Percentiles rank a stretch among this genome's conserved stretches.
Conservation (phyloP, 37 sponge, comb jelly and placozoan species). For the Corticium candelabrum region DNA sequence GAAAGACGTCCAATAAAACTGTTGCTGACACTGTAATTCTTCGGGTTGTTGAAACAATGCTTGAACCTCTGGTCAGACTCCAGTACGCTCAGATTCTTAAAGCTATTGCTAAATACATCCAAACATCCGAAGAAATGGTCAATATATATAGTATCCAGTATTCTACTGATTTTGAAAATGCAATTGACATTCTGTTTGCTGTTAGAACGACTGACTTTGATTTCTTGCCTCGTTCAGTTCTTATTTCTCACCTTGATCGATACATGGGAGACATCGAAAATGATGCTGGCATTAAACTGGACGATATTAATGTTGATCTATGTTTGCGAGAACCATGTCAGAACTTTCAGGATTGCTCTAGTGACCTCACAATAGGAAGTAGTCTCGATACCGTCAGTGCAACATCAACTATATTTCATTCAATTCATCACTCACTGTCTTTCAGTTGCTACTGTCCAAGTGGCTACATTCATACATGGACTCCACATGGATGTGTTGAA, state of each 20-base stretch:
- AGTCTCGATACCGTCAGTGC: background rate
- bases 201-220: slow-evolving; percentile 14
- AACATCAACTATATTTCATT: background rate
- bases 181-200: background rate
- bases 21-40: background rate
- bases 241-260: background rate
- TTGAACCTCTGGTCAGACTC: background rate
- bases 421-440: slow-evolving; percentile 12
- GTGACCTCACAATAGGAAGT: background rate
- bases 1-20: background rate
- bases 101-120: background rate
- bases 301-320: slow-evolving; percentile 5
- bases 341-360: slow-evolving; percentile 22
- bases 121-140: background rate
- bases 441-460: slow-evolving; percentile 32
- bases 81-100: background rate
- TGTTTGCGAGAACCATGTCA: slow-evolving; percentile 27
- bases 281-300: background rate
- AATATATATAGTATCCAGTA: slow-evolving; percentile 7
- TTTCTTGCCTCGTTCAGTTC: background rate
- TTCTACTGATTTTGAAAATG: background rate
- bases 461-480: slow-evolving; percentile 15
- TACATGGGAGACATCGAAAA: slow-evolving; percentile 12
- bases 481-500: slow-evolving; percentile 18
- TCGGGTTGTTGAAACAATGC: background rate